phyloP scores from a whole-genome alignment of 2,888 invertebrate genomes.

The Ariolimax columbianus region DNA sequence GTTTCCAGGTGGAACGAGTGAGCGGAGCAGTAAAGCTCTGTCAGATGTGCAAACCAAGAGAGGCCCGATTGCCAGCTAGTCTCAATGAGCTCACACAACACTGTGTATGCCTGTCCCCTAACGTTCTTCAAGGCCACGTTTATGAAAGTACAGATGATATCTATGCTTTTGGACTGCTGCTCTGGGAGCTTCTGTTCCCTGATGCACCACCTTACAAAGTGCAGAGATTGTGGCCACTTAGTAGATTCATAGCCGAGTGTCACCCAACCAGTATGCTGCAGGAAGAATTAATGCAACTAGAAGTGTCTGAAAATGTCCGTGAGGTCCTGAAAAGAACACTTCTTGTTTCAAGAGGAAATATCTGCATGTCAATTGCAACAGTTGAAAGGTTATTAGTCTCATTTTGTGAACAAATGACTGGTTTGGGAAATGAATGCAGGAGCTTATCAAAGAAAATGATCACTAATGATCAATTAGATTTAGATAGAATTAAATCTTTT shows the following conservation, averaged over 20 bases:
- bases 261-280: constrained; percentile 60
- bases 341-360: constrained; percentile 15
- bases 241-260: constrained; percentile 57
- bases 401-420: neutral
- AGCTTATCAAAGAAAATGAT: no score
- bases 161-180: constrained; percentile 65
- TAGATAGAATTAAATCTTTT: neutral
- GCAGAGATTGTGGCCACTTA: constrained; percentile 55
- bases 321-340: constrained; percentile 38
- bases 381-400: constrained; percentile 32
- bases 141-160: constrained; percentile 71
- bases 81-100: constrained; percentile 58
- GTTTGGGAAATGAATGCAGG: neutral
- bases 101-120: constrained; percentile 71
- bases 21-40: constrained; percentile 62
- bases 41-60: constrained; percentile 68
- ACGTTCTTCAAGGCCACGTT: constrained; percentile 67
- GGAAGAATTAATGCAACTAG: constrained; percentile 20
- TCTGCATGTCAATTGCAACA: constrained; percentile 37
- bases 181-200: constrained; percentile 59
- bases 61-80: constrained; percentile 58
- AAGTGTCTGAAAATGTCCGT: constrained; percentile 31
- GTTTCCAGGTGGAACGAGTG: constrained; percentile 21
- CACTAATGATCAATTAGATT: neutral
- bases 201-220: constrained; percentile 47